Conservation (phyloP, 2,888 invertebrate species). For the Andrena dorsata region DNA sequence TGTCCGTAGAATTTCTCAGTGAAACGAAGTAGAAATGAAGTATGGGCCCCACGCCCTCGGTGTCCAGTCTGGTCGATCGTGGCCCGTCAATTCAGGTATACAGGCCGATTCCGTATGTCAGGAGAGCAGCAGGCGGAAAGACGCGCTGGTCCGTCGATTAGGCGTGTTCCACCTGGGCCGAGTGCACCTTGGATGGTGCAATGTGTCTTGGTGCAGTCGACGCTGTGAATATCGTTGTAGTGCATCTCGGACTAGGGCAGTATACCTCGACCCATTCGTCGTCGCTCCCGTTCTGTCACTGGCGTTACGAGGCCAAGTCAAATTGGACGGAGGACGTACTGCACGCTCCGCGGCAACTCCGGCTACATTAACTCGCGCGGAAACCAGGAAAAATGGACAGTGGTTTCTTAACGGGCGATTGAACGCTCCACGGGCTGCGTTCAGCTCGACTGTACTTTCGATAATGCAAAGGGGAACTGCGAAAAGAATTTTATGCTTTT, state of each 20-base stretch:
- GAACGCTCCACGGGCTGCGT: not conserved
- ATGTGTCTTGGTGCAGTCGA: slow-evolving; percentile 59
- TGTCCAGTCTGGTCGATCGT: slow-evolving; percentile 34
- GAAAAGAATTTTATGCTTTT: too few species aligned
- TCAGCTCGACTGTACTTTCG: not conserved
- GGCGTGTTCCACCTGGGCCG: slow-evolving; percentile 55
- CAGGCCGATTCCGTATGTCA: slow-evolving; percentile 76
- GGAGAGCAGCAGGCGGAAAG: slow-evolving; percentile 76
- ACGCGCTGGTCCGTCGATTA: slow-evolving; percentile 47
- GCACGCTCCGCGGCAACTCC: not conserved
- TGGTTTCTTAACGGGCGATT: not conserved
- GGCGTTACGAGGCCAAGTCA: not conserved
- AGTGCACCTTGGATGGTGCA: slow-evolving; percentile 53
- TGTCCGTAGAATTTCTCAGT: not conserved
- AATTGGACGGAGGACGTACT: slow-evolving; percentile 8
- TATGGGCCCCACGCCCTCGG: not conserved
- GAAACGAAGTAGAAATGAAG: not conserved
- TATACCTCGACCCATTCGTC: slow-evolving; percentile 50
- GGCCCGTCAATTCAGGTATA: slow-evolving; percentile 74
- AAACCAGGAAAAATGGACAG: not conserved
- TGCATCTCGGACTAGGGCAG: slow-evolving; percentile 68
- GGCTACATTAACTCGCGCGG: not conserved
- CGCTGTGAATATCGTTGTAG: slow-evolving; percentile 65
- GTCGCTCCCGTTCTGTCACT: slow-evolving; percentile 28
- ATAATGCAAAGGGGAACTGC: not conserved